Percentiles rank a stretch among this genome's conserved stretches.
Conservation (phyloP, 1,140 invertebrate genomes). For the Anastrepha obliqua region DNA sequence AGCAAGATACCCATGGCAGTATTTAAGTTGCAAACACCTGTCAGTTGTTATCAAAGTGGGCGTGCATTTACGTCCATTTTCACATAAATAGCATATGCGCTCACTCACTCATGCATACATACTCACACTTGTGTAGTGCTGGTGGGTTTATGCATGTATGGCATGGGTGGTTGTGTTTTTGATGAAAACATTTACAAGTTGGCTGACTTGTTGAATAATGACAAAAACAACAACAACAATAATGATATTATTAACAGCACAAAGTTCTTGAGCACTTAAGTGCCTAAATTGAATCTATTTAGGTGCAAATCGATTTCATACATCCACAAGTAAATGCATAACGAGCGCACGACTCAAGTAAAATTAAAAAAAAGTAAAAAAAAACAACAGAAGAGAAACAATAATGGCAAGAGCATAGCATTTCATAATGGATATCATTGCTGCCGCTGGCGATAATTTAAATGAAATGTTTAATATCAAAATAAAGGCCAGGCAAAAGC, state of each 20-base stretch:
- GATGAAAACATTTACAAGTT: background rate
- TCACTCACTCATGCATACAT: background rate
- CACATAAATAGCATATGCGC: background rate
- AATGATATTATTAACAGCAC: background rate
- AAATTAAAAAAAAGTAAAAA: background rate
- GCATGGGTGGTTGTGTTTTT: background rate
- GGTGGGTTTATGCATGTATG: too few relatives aligned
- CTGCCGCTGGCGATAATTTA: background rate
- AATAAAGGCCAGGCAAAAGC: too few relatives aligned
- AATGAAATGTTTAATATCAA: background rate
- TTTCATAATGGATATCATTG: too few relatives aligned
- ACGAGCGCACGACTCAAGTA: background rate
- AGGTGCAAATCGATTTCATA: background rate
- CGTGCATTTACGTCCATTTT: background rate
- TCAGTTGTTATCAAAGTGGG: background rate
- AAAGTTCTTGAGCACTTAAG: background rate
- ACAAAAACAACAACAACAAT: background rate
- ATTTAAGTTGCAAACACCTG: background rate
- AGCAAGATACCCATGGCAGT: background rate
- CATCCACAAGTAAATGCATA: background rate
- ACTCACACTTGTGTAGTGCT: background rate
- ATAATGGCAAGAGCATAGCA: too few relatives aligned
- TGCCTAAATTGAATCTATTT: background rate
- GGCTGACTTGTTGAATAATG: too few relatives aligned
- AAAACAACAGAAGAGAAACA: too few relatives aligned